These are phyloP conservation scores for Syrmaticus mikado DNA, from an alignment of 2,113 vertebrate species.

Conservation along the genomic window DNA sequence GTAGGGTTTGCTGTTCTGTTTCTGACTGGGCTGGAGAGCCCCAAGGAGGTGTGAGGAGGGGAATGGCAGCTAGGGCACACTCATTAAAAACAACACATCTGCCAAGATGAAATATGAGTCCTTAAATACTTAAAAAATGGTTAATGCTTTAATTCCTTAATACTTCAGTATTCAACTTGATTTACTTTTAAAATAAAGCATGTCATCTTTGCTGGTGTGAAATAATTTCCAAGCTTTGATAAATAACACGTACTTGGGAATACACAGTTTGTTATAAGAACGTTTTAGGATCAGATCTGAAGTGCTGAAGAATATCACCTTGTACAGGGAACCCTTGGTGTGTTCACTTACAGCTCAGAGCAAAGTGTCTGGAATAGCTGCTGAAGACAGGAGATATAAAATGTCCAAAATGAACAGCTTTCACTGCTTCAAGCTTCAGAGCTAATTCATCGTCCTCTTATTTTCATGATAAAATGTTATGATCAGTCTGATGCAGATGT, in stretches of 20 bases:
- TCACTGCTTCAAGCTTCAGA: not conserved
- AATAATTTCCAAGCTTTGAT: not conserved
- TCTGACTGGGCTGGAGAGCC: not conserved
- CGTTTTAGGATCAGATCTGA: not conserved
- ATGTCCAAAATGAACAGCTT: not conserved
- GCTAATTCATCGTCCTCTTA: not conserved
- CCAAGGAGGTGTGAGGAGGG: not conserved
- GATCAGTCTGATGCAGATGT: rapidly evolving
- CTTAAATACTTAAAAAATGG: not conserved
- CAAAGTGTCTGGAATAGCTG: rapidly evolving
- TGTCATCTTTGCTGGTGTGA: not conserved
- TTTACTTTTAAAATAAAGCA: not conserved
- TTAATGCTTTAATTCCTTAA: not conserved
- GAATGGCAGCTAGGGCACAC: not conserved
- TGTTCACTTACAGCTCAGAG: not conserved
- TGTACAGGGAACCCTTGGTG: not conserved
- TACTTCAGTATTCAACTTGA: not conserved
- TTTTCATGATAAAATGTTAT: not conserved
- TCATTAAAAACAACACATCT: not conserved
- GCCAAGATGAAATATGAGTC: not conserved
- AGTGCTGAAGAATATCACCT: not conserved
- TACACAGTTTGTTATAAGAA: not conserved
- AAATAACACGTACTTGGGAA: rapidly evolving
- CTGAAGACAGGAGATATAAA: not conserved
- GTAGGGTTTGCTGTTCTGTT: not conserved